Evolutionary conservation across 2,888 invertebrate genomes (phyloP).

Genomic region (Cataglyphis livida): DNA sequence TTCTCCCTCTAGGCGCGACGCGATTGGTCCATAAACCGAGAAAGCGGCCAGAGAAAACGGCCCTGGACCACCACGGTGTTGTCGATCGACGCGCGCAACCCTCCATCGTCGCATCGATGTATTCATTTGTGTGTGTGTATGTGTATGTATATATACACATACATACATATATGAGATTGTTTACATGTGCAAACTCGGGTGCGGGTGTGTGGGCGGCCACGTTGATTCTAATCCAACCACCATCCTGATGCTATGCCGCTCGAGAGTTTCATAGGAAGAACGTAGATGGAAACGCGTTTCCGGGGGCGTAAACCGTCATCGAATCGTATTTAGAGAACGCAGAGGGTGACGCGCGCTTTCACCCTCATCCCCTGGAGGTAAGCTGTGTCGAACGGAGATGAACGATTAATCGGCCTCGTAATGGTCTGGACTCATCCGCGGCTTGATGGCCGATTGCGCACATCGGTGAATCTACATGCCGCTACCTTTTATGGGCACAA

Average conservation of each 20-base stretch:
- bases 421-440: neutral
- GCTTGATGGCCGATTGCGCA: slow-evolving; percentile 3
- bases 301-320: neutral
- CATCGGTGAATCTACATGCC: neutral
- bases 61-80: slow-evolving; percentile 67
- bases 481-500: neutral
- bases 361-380: slow-evolving; percentile 14
- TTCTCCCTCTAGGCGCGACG: slow-evolving; percentile 73
- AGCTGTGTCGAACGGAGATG: neutral
- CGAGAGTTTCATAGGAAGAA: neutral
- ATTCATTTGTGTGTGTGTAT: no score
- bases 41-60: slow-evolving; percentile 65
- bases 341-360: neutral
- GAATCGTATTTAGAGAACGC: neutral
- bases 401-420: slow-evolving; percentile 15
- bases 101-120: neutral
- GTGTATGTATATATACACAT: neutral
- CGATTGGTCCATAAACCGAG: slow-evolving; percentile 77
- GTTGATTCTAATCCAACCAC: slow-evolving; percentile 33
- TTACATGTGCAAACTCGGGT: neutral
- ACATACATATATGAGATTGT: neutral
- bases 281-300: neutral
- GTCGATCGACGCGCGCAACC: slow-evolving; percentile 68
- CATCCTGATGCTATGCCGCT: neutral
- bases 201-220: neutral